phyloP scores from a whole-genome alignment of 2,888 invertebrate genomes.

The Tetranychus piercei region DNA sequence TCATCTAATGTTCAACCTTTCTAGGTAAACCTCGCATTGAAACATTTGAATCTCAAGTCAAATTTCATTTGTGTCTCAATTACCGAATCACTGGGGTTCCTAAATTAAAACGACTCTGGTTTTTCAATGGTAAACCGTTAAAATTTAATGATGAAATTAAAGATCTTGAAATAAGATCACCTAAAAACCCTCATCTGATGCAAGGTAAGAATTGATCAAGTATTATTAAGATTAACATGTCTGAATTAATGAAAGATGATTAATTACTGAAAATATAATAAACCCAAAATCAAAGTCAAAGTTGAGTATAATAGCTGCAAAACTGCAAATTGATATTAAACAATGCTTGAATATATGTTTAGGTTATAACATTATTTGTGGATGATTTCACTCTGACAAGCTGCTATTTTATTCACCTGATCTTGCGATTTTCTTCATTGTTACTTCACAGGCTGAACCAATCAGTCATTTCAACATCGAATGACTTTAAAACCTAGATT shows the following conservation, averaged over 20 bases:
- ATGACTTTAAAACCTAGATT: no score
- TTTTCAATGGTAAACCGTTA: slow-evolving; percentile 23
- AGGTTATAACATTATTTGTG: no score
- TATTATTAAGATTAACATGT: not conserved
- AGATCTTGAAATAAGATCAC: slow-evolving; percentile 16
- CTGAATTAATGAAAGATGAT: not conserved
- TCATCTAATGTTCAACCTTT: not conserved
- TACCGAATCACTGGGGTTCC: slow-evolving; percentile 27
- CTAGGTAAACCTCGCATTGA: slow-evolving; percentile 24
- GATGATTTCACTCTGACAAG: no score
- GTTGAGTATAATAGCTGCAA: not conserved
- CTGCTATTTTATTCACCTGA: no score
- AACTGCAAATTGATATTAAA: not conserved
- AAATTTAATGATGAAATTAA: slow-evolving; percentile 20
- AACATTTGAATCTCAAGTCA: slow-evolving; percentile 20
- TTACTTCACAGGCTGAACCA: no score
- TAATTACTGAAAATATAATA: not conserved
- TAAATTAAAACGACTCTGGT: slow-evolving; percentile 26
- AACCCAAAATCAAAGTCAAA: not conserved
- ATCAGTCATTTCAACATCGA: no score
- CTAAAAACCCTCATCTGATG: slow-evolving; percentile 5
- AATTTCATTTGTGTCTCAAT: slow-evolving; percentile 24
- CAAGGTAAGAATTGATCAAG: slow-evolving; percentile 1
- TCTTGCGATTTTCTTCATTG: no score
- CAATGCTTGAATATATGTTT: not conserved